Base-by-base conservation (phyloP, 2,113 vertebrate genomes). In the Balaenoptera acutorostrata region DNA sequence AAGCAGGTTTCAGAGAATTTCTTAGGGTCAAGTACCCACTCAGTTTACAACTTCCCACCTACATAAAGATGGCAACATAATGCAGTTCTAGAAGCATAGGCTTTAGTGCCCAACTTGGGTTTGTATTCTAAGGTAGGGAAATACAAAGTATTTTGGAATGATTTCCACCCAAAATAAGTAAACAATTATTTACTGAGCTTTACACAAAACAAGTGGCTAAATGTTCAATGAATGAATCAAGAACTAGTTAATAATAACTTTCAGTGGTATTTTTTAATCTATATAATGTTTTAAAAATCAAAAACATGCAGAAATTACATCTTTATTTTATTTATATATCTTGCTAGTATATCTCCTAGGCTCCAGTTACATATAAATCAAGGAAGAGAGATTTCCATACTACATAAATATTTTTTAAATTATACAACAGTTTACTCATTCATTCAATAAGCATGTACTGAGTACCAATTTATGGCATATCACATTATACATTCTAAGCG, bases 121-220 rank as follows among this genome's bases (percentile, higher is more conserved):
- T 87, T 93, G 29, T 63, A 81, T 11, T 66, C 90, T 39, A 93
- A 59, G 21, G 39, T 41, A 87, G 25, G 55, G 92, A 96, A 96
- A 71, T 23, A 69, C 20, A 77, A 89, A 96, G 36, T 83, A 72
- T 88, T 94, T 87, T 83, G 61, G 63, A 93, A 94, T 92, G 33
- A 88, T 36, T 77, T 57, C 85, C 49, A 96, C 59, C 36, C 78
- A 96, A 71, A 96, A 63, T 33, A 90, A 55, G 44, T 86, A 55
- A 94, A 89, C 21, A 92, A n/a, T 84, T 88, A 96, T 88, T 84
- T 96, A 89, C 44, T 80, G 23, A 92, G 83, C 8, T n/a, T 93
- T 88, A 68, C 20, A 78, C 14, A 88, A 84, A 88, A 90, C 49
- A 93, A 72, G 27, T 69, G 33, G 93, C 27, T 59, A 92, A 90